phyloP scores from a whole-genome alignment of 2,797 vertebrate genomes.

The Numenius phaeopus region DNA sequence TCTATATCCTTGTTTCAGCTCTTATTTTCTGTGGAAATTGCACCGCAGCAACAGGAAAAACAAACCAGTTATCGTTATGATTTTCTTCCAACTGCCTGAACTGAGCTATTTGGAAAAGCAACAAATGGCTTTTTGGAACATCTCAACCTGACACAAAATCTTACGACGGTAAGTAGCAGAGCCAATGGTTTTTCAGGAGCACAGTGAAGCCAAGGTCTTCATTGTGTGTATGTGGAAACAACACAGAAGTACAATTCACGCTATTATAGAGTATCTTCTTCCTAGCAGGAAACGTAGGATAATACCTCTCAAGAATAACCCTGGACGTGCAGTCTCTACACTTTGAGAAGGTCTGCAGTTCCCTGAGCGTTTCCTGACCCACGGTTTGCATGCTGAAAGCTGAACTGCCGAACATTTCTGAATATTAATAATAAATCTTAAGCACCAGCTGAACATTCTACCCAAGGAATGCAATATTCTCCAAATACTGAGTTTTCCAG shows the following conservation, averaged over 20 bases:
- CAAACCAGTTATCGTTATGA: not conserved
- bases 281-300: not conserved
- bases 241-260: not conserved
- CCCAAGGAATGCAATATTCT: not conserved
- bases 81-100: conserved; percentile 4
- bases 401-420: not conserved
- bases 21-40: conserved; percentile 8
- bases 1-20: not conserved
- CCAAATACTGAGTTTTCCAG: not conserved
- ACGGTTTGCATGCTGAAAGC: not conserved
- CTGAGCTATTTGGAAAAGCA: not conserved
- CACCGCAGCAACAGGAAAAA: not conserved
- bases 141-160: not conserved
- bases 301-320: not conserved
- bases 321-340: too few relatives aligned
- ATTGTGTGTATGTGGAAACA: not conserved
- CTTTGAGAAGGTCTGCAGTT: not conserved
- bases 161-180: not conserved
- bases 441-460: not conserved
- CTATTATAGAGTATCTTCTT: not conserved
- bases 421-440: not conserved
- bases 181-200: not conserved
- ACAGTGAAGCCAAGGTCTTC: not conserved
- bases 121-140: not conserved
- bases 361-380: not conserved